phyloP scores from a whole-genome alignment of 2,113 vertebrate genomes.

The Microcebus ravelobensis region DNA sequence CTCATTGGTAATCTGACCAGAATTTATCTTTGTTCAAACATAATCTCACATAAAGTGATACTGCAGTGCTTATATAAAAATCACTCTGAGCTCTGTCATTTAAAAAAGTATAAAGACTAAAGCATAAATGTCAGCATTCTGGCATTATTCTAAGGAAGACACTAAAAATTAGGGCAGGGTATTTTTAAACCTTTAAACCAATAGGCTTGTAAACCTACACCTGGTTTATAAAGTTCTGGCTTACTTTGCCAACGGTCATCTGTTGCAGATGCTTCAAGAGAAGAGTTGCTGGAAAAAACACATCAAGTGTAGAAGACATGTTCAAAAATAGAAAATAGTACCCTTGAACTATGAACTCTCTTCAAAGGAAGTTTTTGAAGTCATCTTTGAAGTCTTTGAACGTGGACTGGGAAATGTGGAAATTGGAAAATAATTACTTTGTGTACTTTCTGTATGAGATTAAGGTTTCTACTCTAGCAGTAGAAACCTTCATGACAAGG shows the following conservation, averaged over 20 bases:
- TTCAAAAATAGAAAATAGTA: slow-evolving; percentile 62
- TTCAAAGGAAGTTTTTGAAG: not conserved
- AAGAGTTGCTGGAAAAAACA: slow-evolving; percentile 68
- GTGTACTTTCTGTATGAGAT: not conserved
- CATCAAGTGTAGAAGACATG: not conserved
- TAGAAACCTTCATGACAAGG: not conserved
- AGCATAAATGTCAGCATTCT: slow-evolving; percentile 49
- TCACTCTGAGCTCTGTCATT: not conserved
- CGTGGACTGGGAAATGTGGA: not conserved
- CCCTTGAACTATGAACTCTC: slow-evolving; percentile 47
- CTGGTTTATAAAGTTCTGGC: slow-evolving; percentile 75
- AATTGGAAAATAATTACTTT: not conserved
- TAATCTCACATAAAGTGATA: not conserved
- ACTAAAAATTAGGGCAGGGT: slow-evolving; percentile 65
- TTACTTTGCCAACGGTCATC: slow-evolving; percentile 70
- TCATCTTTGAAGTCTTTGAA: not conserved
- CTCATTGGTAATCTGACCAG: not conserved
- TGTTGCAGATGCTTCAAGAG: slow-evolving; percentile 62
- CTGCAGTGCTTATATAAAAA: not conserved
- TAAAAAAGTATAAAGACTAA: not conserved
- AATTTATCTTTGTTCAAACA: slow-evolving; percentile 20
- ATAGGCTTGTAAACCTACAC: slow-evolving; percentile 79
- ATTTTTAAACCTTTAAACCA: slow-evolving; percentile 84
- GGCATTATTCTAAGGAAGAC: slow-evolving; percentile 54
- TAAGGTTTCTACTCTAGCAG: not conserved